Conservation (phyloP, 2,888 invertebrate species). For the Ypsolopha sequella region DNA sequence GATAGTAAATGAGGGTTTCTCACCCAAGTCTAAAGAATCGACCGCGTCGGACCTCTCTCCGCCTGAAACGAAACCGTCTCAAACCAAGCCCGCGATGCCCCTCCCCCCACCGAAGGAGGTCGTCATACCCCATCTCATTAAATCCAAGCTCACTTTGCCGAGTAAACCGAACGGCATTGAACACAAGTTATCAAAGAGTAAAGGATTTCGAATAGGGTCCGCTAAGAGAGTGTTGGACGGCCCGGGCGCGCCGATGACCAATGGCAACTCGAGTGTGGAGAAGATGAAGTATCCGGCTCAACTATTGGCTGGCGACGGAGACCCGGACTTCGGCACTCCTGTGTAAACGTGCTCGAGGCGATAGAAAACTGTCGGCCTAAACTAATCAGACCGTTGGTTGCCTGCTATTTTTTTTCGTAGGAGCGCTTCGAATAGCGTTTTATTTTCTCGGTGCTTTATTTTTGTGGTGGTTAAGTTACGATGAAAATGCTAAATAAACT, state of each 20-base stretch:
- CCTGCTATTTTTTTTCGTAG: background rate
- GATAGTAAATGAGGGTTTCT: background rate
- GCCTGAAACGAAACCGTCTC: background rate
- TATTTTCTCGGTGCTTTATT: background rate
- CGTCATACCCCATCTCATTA: slow-evolving; percentile 15
- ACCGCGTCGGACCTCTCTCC: background rate
- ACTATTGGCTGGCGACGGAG: slow-evolving; percentile 67
- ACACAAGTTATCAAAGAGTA: slow-evolving; percentile 41
- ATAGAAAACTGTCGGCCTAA: background rate
- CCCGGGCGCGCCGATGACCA: slow-evolving; percentile 6
- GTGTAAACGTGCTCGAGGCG: slow-evolving; percentile 45
- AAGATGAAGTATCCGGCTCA: slow-evolving; percentile 17
- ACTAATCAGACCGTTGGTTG: background rate
- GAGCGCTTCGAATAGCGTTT: background rate
- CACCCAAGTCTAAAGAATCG: slow-evolving; percentile 1
- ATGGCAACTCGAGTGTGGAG: slow-evolving; percentile 12
- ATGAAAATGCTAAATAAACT: too few species aligned
- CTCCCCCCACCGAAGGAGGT: slow-evolving; percentile 8
- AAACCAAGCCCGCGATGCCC: background rate
- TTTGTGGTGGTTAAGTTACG: background rate
- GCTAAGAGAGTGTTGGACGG: slow-evolving; percentile 49
- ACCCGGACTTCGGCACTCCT: slow-evolving; percentile 78
- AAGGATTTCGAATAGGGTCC: slow-evolving; percentile 49
- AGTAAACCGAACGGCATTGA: slow-evolving; percentile 32
- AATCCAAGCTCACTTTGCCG: slow-evolving; percentile 12